These are phyloP conservation scores for Boleophthalmus pectinirostris DNA, from an alignment of 2,113 vertebrate genomes.

Conservation along the genomic window DNA sequence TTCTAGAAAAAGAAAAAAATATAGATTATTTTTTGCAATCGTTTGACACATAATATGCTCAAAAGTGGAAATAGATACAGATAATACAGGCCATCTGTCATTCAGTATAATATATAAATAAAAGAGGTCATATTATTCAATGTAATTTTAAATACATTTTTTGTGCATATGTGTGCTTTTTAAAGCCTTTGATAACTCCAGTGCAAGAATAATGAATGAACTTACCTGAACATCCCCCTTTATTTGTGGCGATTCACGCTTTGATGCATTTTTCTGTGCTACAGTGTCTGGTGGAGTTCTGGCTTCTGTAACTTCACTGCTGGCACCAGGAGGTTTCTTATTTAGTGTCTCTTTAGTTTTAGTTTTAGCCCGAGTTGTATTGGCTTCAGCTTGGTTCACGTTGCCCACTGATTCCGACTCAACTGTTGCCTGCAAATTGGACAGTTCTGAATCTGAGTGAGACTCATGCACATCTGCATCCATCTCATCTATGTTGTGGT, in stretches of 20 bases:
- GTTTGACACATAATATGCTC: no score
- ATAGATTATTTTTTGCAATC: not conserved
- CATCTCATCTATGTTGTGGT: constrained; percentile 41
- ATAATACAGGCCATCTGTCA: no score
- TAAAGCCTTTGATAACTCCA: no score
- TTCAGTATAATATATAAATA: no score
- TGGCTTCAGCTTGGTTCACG: not conserved
- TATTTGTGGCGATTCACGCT: not conserved
- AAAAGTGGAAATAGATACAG: no score
- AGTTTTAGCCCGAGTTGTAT: constrained; percentile 8
- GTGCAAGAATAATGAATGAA: not conserved
- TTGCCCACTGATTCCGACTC: constrained; percentile 15
- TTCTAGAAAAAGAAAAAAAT: constrained; percentile 34
- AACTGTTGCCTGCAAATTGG: not conserved
- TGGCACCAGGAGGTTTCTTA: not conserved
- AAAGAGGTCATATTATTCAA: no score
- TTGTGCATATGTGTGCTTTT: no score
- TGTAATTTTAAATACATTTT: no score
- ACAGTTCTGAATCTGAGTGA: not conserved
- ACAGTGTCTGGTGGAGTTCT: not conserved
- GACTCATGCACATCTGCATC: constrained; percentile 22
- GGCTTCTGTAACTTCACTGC: not conserved
- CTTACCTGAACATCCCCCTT: constrained; percentile 35
- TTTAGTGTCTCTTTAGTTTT: constrained; percentile 14
- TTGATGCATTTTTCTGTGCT: not conserved